These are phyloP conservation scores for Leptopterna dolabrata DNA, from an alignment of 2,888 invertebrate genomes.

Conservation along the genomic window DNA sequence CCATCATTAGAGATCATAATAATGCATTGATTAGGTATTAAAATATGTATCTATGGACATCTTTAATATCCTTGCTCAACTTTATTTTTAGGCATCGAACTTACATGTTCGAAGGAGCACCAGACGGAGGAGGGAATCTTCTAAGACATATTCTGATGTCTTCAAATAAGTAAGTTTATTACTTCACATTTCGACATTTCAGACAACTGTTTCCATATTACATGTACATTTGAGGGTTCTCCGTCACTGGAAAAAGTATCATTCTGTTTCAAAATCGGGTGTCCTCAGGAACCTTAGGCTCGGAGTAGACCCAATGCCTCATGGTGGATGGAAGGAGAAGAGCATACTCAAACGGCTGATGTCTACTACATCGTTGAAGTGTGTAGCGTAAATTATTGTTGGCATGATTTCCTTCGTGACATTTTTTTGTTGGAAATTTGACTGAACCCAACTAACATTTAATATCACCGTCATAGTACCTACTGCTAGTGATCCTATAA, in stretches of 20 bases:
- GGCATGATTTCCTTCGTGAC: neutral
- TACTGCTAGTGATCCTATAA: too few species aligned
- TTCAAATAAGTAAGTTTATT: conserved; percentile 59
- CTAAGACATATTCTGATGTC: conserved; percentile 65
- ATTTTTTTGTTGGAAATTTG: neutral
- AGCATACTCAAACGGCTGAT: conserved; percentile 65
- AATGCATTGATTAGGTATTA: too few species aligned
- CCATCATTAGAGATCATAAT: too few species aligned
- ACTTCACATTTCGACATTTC: neutral
- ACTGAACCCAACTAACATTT: neutral
- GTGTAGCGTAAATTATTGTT: conserved; percentile 59
- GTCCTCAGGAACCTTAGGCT: conserved; percentile 51
- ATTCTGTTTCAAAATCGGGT: too few species aligned
- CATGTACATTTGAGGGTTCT: too few species aligned
- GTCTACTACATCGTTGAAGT: conserved; percentile 68
- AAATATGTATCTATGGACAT: too few species aligned
- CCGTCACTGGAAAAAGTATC: too few species aligned
- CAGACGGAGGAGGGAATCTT: conserved; percentile 62
- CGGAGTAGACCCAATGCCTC: conserved; percentile 19
- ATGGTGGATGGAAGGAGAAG: conserved; percentile 63
- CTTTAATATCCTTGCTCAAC: too few species aligned
- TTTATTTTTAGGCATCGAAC: conserved; percentile 64
- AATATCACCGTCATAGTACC: neutral
- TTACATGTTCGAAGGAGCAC: conserved; percentile 64
- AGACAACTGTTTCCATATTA: too few species aligned